These are phyloP conservation scores for Chorisops tibialis DNA, from an alignment of 2,888 invertebrate genomes.

Conservation along the genomic window DNA sequence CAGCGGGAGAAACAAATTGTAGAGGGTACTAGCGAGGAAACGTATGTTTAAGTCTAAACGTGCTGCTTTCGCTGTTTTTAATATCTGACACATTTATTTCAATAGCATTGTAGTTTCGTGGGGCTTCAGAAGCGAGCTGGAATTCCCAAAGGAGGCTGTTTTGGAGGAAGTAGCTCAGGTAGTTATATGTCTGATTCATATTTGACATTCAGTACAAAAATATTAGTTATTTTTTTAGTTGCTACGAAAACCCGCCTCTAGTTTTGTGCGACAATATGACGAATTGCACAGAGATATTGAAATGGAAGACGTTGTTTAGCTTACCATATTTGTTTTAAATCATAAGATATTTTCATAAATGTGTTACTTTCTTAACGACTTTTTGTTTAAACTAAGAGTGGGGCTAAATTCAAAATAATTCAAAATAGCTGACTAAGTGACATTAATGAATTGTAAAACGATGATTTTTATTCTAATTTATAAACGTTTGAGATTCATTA, in stretches of 20 bases:
- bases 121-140: conserved; percentile 39
- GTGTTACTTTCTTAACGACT: no score
- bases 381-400: no score
- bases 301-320: neutral
- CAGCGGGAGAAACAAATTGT: conserved; percentile 38
- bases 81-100: neutral
- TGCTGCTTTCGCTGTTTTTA: neutral
- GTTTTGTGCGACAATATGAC: conserved; percentile 37
- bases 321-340: no score
- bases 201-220: neutral
- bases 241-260: conserved; percentile 36
- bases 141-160: conserved; percentile 39
- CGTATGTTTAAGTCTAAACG: conserved; percentile 27
- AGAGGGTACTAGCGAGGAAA: conserved; percentile 35
- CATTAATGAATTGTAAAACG: no score
- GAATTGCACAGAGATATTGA: conserved; percentile 32
- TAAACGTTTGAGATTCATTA: no score
- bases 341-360: no score
- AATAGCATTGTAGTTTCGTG: conserved; percentile 38
- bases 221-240: conserved; percentile 34
- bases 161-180: conserved; percentile 39
- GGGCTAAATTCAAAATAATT: no score
- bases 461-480: no score
- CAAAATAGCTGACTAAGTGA: no score
- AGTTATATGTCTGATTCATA: neutral